A percentile compares a stretch with the other conserved stretches of the same genome.
These are phyloP conservation scores for Pogonomyrmex barbatus DNA, from an alignment of 1,140 invertebrate genomes.

Conservation along the genomic window DNA sequence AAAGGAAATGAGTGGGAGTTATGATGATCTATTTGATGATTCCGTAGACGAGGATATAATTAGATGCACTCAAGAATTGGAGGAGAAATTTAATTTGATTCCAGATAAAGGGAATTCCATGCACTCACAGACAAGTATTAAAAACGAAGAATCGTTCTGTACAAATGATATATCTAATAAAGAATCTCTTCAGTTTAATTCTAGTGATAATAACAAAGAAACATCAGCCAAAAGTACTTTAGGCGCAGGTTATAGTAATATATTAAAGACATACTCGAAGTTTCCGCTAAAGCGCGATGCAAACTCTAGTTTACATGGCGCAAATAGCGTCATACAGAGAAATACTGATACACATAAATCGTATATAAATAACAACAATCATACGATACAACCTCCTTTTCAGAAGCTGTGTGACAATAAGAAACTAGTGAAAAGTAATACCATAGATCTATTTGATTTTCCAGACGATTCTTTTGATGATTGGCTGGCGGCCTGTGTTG, in stretches of 20 bases:
- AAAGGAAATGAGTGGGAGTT: conserved; percentile 43
- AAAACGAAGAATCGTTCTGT: conserved; percentile 18
- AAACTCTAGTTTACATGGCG: neutral
- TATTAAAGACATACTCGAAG: conserved; percentile 65
- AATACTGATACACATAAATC: neutral
- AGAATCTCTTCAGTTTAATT: neutral
- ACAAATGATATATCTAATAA: neutral
- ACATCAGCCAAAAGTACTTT: conserved; percentile 4
- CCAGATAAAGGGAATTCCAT: neutral
- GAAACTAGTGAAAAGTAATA: conserved; percentile 3
- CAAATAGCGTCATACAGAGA: conserved; percentile 31
- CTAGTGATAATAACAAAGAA: neutral
- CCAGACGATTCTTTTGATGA: conserved; percentile 81
- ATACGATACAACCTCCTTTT: neutral
- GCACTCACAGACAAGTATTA: neutral
- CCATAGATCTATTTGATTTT: conserved; percentile 62
- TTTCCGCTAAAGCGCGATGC: conserved; percentile 31
- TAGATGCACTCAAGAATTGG: conserved; percentile 81
- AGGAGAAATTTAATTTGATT: conserved; percentile 73
- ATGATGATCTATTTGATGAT: conserved; percentile 80
- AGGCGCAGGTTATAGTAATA: neutral
- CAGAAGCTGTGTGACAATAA: neutral
- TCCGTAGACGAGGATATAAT: conserved; percentile 80
- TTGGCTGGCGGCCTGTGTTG: conserved; percentile 72
- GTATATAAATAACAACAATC: conserved; percentile 44